Evolutionary conservation across 2,888 invertebrate species (phyloP).

Genomic region (Gymnosoma rotundatum): DNA sequence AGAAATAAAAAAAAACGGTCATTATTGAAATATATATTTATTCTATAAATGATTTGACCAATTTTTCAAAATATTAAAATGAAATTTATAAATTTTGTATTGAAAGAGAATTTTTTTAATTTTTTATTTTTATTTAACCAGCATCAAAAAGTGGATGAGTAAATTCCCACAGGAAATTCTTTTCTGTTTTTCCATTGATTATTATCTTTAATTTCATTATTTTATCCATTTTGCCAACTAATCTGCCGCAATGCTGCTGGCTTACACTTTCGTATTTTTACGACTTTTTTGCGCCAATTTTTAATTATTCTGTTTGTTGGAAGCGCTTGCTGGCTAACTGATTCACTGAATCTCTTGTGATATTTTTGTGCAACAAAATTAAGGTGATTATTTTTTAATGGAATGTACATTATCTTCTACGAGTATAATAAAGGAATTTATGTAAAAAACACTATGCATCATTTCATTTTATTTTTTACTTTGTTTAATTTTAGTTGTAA

Average conservation of each 20-base stretch:
- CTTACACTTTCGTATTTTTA: not conserved
- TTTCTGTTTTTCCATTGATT: constrained; percentile 44
- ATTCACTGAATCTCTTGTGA: not conserved
- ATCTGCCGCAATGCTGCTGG: constrained; percentile 62
- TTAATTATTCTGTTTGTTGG: not conserved
- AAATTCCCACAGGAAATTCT: not conserved
- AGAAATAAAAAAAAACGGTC: too few species aligned
- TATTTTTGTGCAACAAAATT: constrained; percentile 11
- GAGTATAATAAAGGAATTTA: constrained; percentile 2
- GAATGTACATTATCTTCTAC: not conserved
- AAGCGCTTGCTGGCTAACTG: not conserved
- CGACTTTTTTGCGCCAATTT: constrained; percentile 1
- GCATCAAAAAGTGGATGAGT: too few species aligned
- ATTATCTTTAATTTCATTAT: constrained; percentile 47
- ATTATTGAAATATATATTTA: too few species aligned
- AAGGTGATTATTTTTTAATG: constrained; percentile 41
- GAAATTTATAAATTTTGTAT: too few species aligned
- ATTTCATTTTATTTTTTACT: constrained; percentile 9
- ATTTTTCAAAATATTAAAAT: too few species aligned
- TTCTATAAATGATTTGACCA: too few species aligned
- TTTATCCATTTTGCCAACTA: constrained; percentile 41
- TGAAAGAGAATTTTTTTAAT: too few species aligned
- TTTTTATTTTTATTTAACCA: too few species aligned
- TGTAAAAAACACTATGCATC: not conserved
- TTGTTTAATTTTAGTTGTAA: not conserved